Conservation (phyloP, 2,888 invertebrate genomes). For the Drosophila differens region DNA sequence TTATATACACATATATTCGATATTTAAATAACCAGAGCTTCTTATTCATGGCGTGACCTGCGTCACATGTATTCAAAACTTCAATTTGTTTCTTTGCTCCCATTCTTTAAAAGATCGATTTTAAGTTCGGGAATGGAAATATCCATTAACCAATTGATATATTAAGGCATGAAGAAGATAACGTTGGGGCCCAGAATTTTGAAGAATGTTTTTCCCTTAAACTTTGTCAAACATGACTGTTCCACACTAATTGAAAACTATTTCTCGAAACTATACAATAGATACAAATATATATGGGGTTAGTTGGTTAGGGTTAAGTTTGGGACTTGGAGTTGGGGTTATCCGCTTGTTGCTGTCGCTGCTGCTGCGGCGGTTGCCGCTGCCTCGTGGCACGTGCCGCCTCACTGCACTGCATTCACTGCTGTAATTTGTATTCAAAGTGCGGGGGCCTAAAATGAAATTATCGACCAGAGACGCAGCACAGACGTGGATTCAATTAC, state of each 20-base stretch:
- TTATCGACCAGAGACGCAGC: conserved; percentile 78
- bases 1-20: neutral
- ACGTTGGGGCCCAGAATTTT: neutral
- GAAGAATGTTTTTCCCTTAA: neutral
- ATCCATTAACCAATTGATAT: neutral
- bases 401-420: neutral
- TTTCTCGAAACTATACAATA: neutral
- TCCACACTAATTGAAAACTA: neutral
- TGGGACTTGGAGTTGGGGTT: neutral
- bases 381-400: conserved; percentile 3
- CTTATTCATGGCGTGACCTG: neutral
- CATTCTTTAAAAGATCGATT: neutral
- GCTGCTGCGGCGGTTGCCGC: neutral
- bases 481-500: conserved; percentile 81
- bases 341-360: neutral
- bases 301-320: neutral
- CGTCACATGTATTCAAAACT: too few species aligned
- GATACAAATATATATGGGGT: neutral
- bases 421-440: conserved; percentile 76
- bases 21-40: neutral
- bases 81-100: too few species aligned
- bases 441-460: conserved; percentile 68
- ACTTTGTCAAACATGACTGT: neutral
- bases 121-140: neutral
- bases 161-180: too few species aligned